These are phyloP conservation scores for Petrophora chlorosata DNA, from an alignment of 2,888 invertebrate genomes.

Conservation along the genomic window DNA sequence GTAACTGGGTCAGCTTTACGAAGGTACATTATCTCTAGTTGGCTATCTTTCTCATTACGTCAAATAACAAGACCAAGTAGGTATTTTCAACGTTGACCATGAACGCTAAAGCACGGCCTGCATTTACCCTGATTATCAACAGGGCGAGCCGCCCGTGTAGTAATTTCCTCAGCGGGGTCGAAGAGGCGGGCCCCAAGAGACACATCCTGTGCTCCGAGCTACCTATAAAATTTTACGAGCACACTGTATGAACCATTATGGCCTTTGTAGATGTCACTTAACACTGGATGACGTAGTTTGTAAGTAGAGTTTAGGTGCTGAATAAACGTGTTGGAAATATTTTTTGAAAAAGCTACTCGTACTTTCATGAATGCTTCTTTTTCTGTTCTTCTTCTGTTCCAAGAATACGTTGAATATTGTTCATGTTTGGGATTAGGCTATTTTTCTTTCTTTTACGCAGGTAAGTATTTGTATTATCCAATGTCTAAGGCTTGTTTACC, in stretches of 20 bases:
- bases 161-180: conserved; percentile 42
- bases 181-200: conserved; percentile 56
- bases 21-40: no score
- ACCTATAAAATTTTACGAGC: conserved; percentile 79
- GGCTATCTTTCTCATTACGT: no score
- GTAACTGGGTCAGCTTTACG: no score
- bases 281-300: conserved; percentile 63
- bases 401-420: no score
- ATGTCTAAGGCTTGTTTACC: no score
- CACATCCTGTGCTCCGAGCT: conserved; percentile 62
- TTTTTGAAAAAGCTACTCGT: no score
- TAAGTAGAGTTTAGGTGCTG: conserved; percentile 49
- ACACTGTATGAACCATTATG: conserved; percentile 72
- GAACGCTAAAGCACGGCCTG: conserved; percentile 3
- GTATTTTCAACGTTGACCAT: not conserved
- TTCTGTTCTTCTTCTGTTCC: no score
- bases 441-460: no score
- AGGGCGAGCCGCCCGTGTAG: conserved; percentile 6
- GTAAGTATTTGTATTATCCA: no score
- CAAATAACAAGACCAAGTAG: no score
- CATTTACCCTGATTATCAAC: conserved; percentile 16
- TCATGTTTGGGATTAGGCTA: no score
- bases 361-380: no score
- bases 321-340: conserved; percentile 6
- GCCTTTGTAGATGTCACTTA: conserved; percentile 71